Percentiles rank a stretch among this genome's conserved stretches.
Evolutionary conservation across 1,140 invertebrate genomes (phyloP).

Genomic region (Triops cancriformis): DNA sequence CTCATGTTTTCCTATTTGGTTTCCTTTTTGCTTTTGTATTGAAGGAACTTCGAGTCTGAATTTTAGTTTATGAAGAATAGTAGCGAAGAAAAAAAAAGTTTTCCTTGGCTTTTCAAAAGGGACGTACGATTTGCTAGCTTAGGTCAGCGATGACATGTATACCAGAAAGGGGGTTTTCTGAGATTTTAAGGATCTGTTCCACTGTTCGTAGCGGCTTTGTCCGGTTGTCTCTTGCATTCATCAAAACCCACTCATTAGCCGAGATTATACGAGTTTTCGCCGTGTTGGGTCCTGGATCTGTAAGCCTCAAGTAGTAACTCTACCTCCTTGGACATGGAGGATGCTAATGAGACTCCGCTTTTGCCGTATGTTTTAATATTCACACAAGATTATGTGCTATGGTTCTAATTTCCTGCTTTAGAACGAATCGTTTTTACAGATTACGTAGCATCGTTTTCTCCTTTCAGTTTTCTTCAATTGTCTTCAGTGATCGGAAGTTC

Average conservation of each 20-base stretch:
- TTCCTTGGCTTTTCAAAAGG: not conserved
- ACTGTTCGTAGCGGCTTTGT: not conserved
- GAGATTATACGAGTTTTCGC: constrained; percentile 10
- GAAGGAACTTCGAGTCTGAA: not conserved
- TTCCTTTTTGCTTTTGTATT: not conserved
- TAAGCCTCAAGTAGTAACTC: not conserved
- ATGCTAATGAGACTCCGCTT: constrained; percentile 4
- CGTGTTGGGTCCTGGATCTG: not conserved
- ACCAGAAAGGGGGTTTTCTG: not conserved
- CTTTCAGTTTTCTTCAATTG: too few relatives aligned
- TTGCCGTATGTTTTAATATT: not conserved
- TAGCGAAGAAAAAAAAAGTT: not conserved
- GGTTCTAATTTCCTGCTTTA: not conserved
- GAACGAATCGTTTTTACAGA: not conserved
- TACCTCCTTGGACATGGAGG: not conserved
- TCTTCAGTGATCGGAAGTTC: too few relatives aligned
- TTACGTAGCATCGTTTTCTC: too few relatives aligned
- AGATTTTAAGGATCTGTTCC: not conserved
- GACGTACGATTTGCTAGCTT: not conserved
- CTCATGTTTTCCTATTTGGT: constrained; percentile 1
- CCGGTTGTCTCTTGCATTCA: constrained; percentile 3
- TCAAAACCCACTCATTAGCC: not conserved
- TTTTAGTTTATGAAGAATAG: not conserved
- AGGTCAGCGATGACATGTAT: not conserved
- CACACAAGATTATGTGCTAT: not conserved